These are phyloP conservation scores for Epinephelus cyanopodus DNA, from an alignment of 2,113 vertebrate species.

Conservation along the genomic window DNA sequence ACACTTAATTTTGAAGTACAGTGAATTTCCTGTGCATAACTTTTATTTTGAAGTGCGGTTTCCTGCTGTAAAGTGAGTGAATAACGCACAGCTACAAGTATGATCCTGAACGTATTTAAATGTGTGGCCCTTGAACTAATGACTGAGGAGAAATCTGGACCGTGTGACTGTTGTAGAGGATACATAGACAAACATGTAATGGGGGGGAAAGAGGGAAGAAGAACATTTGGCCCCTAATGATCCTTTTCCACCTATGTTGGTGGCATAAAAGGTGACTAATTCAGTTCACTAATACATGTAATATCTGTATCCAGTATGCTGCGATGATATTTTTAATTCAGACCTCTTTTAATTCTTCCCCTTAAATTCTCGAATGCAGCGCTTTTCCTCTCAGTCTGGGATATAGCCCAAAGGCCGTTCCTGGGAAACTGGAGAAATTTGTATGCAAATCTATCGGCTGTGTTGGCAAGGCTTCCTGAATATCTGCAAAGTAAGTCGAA, in stretches of 20 bases:
- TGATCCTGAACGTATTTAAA: too few species aligned
- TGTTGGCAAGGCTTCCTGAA: slow-evolving; percentile 21
- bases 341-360: slow-evolving; percentile 18
- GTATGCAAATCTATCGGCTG: slow-evolving; percentile 37
- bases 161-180: too few species aligned
- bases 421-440: slow-evolving; percentile 21
- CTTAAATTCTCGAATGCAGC: slow-evolving; percentile 20
- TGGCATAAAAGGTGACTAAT: background rate
- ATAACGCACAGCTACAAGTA: too few species aligned
- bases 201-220: too few species aligned
- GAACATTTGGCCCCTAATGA: too few species aligned
- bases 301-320: background rate
- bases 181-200: too few species aligned
- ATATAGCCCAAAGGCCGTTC: slow-evolving; percentile 49
- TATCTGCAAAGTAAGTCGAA: slow-evolving; percentile 49
- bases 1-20: too few species aligned
- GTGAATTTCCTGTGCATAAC: too few species aligned
- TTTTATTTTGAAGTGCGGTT: too few species aligned
- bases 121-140: too few species aligned
- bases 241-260: background rate
- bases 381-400: slow-evolving; percentile 19
- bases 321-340: background rate
- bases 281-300: background rate
- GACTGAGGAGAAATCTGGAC: too few species aligned
- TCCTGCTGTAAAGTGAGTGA: too few species aligned